phyloP scores from a whole-genome alignment of 2,888 invertebrate species.

The Leucophora obtusa region DNA sequence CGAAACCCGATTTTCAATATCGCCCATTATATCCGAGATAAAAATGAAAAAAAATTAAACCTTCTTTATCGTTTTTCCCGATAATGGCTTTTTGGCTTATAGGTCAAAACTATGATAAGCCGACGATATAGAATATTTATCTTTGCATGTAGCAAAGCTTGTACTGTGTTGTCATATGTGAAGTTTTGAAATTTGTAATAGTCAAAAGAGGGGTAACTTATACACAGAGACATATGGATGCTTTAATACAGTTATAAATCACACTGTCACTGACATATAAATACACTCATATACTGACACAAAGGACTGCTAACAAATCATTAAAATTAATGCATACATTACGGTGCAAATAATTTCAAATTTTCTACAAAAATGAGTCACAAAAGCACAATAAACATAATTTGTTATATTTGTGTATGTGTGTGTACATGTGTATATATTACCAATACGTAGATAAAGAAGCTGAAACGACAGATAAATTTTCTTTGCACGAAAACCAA shows the following conservation, averaged over 20 bases:
- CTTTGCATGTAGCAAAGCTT: background rate
- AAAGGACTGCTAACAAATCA: slow-evolving; percentile 60
- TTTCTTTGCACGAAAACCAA: background rate
- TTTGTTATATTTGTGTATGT: slow-evolving; percentile 1
- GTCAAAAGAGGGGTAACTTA: slow-evolving; percentile 3
- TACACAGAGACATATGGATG: slow-evolving; percentile 1
- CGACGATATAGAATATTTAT: no score
- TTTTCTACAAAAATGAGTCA: slow-evolving; percentile 44
- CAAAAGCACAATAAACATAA: slow-evolving; percentile 55
- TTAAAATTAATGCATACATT: slow-evolving; percentile 57
- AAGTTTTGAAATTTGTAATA: slow-evolving; percentile 4
- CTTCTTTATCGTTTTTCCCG: no score
- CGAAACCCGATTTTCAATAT: no score
- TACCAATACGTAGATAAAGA: background rate
- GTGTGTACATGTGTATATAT: no score
- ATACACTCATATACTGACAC: slow-evolving; percentile 11
- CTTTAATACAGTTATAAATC: slow-evolving; percentile 44
- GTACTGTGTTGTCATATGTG: slow-evolving; percentile 6
- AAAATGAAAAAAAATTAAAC: no score
- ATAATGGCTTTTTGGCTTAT: no score
- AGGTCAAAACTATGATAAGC: no score
- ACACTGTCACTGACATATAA: slow-evolving; percentile 51
- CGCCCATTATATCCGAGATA: no score
- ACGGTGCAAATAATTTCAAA: slow-evolving; percentile 52
- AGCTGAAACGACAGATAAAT: background rate